Evolutionary conservation across 2,113 vertebrate species (phyloP).

Genomic region (Brachyhypopomus gauderio): DNA sequence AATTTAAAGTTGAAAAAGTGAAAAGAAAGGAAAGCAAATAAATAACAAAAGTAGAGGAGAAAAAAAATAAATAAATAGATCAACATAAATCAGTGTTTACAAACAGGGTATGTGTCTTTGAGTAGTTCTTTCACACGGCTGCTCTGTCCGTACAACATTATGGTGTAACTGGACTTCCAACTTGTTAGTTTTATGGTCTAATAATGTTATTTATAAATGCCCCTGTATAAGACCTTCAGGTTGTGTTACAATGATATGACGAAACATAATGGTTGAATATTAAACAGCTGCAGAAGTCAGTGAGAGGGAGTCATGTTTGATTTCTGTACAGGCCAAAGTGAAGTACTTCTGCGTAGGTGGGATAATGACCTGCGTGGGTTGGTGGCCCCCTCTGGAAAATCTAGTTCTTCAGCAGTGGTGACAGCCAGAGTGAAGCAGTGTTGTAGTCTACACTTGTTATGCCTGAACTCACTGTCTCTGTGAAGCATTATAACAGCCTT

Average conservation of each 20-base stretch:
- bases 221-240: conserved; percentile 25
- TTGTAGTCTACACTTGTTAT: neutral
- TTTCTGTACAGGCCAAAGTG: conserved; percentile 29
- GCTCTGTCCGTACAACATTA: neutral
- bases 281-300: conserved; percentile 23
- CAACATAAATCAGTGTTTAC: too few relatives aligned
- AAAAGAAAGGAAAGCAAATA: too few relatives aligned
- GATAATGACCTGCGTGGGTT: conserved; percentile 23
- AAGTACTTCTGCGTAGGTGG: conserved; percentile 38
- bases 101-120: too few relatives aligned
- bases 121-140: conserved; percentile 43
- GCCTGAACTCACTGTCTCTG: neutral
- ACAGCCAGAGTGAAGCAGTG: conserved; percentile 36
- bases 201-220: conserved; percentile 21
- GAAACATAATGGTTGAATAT: conserved; percentile 30
- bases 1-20: too few relatives aligned
- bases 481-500: too few relatives aligned
- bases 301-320: conserved; percentile 30
- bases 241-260: conserved; percentile 10
- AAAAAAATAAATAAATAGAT: too few relatives aligned
- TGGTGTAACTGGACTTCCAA: neutral
- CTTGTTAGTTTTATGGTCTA: neutral
- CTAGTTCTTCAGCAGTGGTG: conserved; percentile 6
- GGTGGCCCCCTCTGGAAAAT: conserved; percentile 32
- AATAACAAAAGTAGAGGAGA: too few relatives aligned